These are phyloP conservation scores for Acrobasis consociella DNA, from an alignment of 2,888 invertebrate species.

Conservation along the genomic window DNA sequence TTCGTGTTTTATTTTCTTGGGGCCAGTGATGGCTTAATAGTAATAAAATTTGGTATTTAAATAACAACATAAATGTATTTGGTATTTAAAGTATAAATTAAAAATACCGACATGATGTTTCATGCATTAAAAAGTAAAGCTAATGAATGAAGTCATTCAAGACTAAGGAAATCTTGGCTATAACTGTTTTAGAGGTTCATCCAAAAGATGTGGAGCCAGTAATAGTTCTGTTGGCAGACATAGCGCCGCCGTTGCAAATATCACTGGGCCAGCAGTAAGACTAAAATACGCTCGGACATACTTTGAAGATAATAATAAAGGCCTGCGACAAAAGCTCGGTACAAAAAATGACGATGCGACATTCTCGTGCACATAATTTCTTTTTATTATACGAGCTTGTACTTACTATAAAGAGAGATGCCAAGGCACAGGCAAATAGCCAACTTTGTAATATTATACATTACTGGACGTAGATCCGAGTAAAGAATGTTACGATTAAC, in stretches of 20 bases:
- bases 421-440: slow-evolving; percentile 4
- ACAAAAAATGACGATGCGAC: slow-evolving; percentile 3
- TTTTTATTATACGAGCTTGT: slow-evolving; percentile 17
- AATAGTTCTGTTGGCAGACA: slow-evolving; percentile 69
- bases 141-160: not conserved
- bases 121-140: not conserved
- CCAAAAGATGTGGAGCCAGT: slow-evolving; percentile 57
- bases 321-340: slow-evolving; percentile 11
- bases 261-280: slow-evolving; percentile 69
- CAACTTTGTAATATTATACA: not conserved
- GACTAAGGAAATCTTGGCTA: not conserved
- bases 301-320: slow-evolving; percentile 26
- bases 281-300: slow-evolving; percentile 42
- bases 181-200: slow-evolving; percentile 52
- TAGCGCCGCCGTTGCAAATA: slow-evolving; percentile 60
- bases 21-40: not conserved
- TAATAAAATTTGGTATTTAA: no score
- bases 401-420: not conserved
- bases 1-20: not conserved
- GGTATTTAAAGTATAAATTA: no score
- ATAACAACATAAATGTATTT: no score
- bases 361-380: not conserved
- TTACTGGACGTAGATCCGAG: not conserved
- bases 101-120: not conserved
- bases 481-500: not conserved